These are phyloP conservation scores for Drosophila prostipennis DNA, from an alignment of 2,888 invertebrate genomes.

Conservation along the genomic window DNA sequence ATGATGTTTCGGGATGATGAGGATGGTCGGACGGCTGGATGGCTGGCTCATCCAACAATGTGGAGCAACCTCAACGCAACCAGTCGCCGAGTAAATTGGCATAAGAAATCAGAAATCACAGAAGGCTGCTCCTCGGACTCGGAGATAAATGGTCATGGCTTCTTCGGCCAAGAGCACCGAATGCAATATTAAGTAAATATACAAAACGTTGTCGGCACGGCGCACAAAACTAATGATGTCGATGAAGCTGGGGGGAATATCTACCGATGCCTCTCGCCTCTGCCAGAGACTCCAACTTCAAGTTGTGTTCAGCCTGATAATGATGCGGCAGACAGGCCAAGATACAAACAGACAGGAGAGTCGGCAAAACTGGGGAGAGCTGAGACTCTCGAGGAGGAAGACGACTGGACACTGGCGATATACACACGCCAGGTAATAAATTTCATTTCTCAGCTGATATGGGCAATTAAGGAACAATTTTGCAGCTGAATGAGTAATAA, in stretches of 20 bases:
- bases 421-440: constrained; percentile 82
- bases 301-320: constrained; percentile 63
- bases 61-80: constrained; percentile 62
- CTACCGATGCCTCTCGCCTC: constrained; percentile 10
- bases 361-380: constrained; percentile 21
- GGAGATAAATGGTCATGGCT: constrained; percentile 74
- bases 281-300: constrained; percentile 9
- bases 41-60: constrained; percentile 51
- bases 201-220: constrained; percentile 80
- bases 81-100: constrained; percentile 72
- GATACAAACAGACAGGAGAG: constrained; percentile 36
- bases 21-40: constrained; percentile 37
- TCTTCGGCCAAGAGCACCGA: constrained; percentile 47
- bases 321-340: constrained; percentile 77
- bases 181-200: constrained; percentile 80
- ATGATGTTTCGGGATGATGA: constrained; percentile 29
- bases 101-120: constrained; percentile 82
- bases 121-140: constrained; percentile 60
- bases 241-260: constrained; percentile 62
- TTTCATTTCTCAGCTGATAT: constrained; percentile 83
- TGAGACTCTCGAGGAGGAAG: constrained; percentile 2
- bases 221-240: constrained; percentile 81
- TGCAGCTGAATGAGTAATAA: constrained; percentile 83
- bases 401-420: constrained; percentile 73
- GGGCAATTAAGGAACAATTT: constrained; percentile 83